Evolutionary conservation across 1,140 invertebrate species (phyloP).

Genomic region (Dendroctonus valens): DNA sequence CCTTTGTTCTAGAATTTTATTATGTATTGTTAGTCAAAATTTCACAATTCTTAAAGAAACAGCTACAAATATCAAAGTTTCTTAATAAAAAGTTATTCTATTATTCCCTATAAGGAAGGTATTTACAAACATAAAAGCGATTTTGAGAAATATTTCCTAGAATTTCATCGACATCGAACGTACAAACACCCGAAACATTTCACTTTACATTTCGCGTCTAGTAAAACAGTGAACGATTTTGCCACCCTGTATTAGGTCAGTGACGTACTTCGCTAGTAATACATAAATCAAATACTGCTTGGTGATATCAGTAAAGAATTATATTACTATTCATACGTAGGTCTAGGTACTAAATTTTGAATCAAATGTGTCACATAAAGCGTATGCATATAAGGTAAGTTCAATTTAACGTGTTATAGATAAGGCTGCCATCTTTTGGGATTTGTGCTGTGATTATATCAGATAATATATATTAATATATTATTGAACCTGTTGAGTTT

Average conservation of each 20-base stretch:
- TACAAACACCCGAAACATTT: slow-evolving; percentile 5
- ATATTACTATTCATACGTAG: too few relatives aligned
- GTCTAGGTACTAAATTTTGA: too few relatives aligned
- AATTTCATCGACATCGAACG: slow-evolving; percentile 16
- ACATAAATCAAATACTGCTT: too few relatives aligned
- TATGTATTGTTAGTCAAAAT: slow-evolving; percentile 29
- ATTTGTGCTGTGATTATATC: too few relatives aligned
- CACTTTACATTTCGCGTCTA: not conserved
- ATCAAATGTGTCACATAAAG: too few relatives aligned
- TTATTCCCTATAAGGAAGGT: slow-evolving; percentile 11
- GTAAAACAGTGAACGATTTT: slow-evolving; percentile 6
- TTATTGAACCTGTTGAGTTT: too few relatives aligned
- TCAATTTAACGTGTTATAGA: too few relatives aligned
- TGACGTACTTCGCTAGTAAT: not conserved
- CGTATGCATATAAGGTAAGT: too few relatives aligned
- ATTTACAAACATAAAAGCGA: slow-evolving; percentile 26
- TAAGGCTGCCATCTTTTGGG: too few relatives aligned
- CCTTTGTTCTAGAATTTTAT: slow-evolving; percentile 31
- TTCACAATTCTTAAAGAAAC: slow-evolving; percentile 26
- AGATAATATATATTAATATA: too few relatives aligned
- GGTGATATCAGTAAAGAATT: too few relatives aligned
- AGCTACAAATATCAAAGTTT: slow-evolving; percentile 28
- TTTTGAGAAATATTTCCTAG: slow-evolving; percentile 5
- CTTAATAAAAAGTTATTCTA: slow-evolving; percentile 27
- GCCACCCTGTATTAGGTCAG: slow-evolving; percentile 24